Conservation (phyloP, 2,113 vertebrate genomes). For the Neopipo cinnamomea region DNA sequence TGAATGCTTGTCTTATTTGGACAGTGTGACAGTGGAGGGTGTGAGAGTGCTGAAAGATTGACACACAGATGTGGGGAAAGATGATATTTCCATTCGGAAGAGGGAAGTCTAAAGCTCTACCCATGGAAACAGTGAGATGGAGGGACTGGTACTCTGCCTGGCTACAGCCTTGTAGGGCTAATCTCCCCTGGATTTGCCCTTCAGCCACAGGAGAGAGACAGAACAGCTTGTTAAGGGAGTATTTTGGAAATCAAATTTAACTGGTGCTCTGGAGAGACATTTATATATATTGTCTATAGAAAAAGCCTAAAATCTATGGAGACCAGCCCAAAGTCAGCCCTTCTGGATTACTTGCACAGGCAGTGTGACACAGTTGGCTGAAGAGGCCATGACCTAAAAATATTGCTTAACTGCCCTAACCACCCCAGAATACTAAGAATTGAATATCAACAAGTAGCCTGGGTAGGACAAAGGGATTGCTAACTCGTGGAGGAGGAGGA, state of each 20-base stretch:
- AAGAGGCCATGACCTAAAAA: neutral
- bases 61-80: neutral
- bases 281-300: neutral
- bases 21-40: no score
- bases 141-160: neutral
- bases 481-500: neutral
- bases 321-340: neutral
- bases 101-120: neutral
- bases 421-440: neutral
- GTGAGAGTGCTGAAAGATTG: neutral
- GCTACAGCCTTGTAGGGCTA: neutral
- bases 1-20: neutral
- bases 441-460: neutral
- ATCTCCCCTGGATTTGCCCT: neutral
- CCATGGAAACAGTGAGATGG: neutral
- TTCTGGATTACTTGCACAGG: neutral
- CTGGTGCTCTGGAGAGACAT: neutral
- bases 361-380: neutral
- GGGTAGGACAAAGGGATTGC: neutral
- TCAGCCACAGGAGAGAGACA: neutral
- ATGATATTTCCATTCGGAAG: neutral
- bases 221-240: neutral
- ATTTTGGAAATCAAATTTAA: neutral
- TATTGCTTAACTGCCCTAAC: neutral
- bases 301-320: neutral